These are phyloP conservation scores for Sarcoramphus papa DNA, from an alignment of 2,797 vertebrate species.

Conservation along the genomic window DNA sequence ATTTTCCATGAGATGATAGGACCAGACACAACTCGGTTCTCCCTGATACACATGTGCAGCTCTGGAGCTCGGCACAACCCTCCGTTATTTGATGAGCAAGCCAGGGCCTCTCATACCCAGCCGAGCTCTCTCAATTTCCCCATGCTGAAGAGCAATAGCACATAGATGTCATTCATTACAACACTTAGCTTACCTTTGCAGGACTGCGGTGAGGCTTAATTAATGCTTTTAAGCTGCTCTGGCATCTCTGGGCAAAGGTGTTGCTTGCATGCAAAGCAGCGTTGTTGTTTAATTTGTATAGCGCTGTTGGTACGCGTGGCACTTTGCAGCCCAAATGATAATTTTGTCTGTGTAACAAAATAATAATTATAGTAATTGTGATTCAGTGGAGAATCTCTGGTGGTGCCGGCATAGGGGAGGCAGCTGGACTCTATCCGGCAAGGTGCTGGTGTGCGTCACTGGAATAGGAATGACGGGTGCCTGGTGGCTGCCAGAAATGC, in stretches of 20 bases:
- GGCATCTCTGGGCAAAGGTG: background rate
- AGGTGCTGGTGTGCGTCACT: background rate
- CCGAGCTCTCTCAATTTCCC: background rate
- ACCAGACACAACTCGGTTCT: background rate
- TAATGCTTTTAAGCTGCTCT: conserved; percentile 24
- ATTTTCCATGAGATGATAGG: background rate
- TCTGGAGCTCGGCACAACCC: background rate
- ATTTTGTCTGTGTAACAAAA: conserved; percentile 37
- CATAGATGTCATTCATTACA: background rate
- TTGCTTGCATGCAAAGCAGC: conserved; percentile 10
- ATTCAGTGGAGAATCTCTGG: background rate
- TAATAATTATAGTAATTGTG: conserved; percentile 52
- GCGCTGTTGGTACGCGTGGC: background rate
- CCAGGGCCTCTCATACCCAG: background rate
- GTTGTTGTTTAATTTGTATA: background rate
- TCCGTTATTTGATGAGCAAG: background rate
- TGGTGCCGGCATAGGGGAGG: background rate
- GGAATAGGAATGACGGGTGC: background rate
- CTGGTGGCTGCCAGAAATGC: background rate
- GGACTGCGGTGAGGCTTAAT: background rate
- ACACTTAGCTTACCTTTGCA: conserved; percentile 12
- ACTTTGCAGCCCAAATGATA: conserved; percentile 33
- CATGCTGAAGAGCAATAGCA: background rate
- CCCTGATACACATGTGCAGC: background rate
- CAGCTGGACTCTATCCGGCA: background rate